Percentiles rank a stretch among this genome's conserved stretches.
These are phyloP conservation scores for Sericinus montela DNA, from an alignment of 2,888 invertebrate species.

Conservation along the genomic window DNA sequence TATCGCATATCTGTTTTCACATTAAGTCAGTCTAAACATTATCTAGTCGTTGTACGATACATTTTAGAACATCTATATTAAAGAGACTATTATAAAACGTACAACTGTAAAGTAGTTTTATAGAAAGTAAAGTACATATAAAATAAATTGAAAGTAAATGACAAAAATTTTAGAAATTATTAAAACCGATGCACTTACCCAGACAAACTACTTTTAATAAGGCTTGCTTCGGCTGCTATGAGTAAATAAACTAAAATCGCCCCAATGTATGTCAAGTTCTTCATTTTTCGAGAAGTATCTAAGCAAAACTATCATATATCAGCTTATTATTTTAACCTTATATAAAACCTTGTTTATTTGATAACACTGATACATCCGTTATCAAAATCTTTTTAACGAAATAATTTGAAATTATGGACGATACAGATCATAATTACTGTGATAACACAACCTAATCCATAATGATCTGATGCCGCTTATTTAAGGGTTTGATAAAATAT, in stretches of 20 bases:
- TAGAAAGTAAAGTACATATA: too few species aligned
- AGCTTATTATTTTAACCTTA: slow-evolving; percentile 35
- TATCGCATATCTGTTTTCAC: too few species aligned
- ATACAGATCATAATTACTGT: slow-evolving; percentile 44
- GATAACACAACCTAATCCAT: slow-evolving; percentile 18
- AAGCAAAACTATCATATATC: slow-evolving; percentile 26
- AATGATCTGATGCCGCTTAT: slow-evolving; percentile 2
- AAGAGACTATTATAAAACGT: too few species aligned
- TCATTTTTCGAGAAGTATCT: slow-evolving; percentile 29
- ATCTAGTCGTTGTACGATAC: too few species aligned
- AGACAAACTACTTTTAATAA: slow-evolving; percentile 28
- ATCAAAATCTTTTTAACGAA: slow-evolving; percentile 22
- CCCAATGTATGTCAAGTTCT: slow-evolving; percentile 46
- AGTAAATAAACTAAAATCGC: slow-evolving; percentile 42
- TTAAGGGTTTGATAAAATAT: neutral
- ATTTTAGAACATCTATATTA: too few species aligned
- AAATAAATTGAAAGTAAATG: too few species aligned
- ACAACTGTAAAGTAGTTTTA: too few species aligned
- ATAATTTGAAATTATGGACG: neutral
- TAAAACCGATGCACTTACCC: slow-evolving; percentile 26
- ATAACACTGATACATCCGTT: slow-evolving; percentile 38
- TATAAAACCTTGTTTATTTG: slow-evolving; percentile 28
- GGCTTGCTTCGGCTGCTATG: slow-evolving; percentile 46
- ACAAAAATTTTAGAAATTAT: too few species aligned
- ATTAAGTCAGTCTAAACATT: too few species aligned